phyloP scores from a whole-genome alignment of 2,888 invertebrate species.

The Hirtodrosophila histrioides region DNA sequence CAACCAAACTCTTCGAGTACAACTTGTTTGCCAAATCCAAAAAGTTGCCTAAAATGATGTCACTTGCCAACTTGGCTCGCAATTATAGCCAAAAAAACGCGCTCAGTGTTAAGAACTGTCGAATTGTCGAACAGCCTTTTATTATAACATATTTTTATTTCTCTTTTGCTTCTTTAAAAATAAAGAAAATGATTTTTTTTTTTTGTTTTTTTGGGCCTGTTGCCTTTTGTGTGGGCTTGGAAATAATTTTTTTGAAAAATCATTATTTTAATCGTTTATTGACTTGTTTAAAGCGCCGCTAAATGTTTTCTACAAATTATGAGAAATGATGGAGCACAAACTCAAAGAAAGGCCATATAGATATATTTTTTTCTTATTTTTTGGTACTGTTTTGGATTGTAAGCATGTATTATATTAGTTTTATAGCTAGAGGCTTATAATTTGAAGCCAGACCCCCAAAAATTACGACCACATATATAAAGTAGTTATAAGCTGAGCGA shows the following conservation, averaged over 20 bases:
- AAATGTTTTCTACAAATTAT: constrained; percentile 78
- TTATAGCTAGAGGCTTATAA: constrained; percentile 8
- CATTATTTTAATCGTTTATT: constrained; percentile 81
- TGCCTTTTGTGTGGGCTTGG: constrained; percentile 59
- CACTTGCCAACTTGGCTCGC: constrained; percentile 64
- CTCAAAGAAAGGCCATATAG: constrained; percentile 18
- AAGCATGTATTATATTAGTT: constrained; percentile 14
- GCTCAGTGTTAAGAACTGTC: constrained; percentile 51
- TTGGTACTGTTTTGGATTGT: constrained; percentile 8
- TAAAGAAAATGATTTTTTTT: constrained; percentile 9
- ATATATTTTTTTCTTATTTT: constrained; percentile 3
- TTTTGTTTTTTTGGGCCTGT: constrained; percentile 35
- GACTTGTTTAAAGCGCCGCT: constrained; percentile 76
- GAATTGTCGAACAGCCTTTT: constrained; percentile 54
- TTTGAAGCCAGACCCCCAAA: constrained; percentile 13
- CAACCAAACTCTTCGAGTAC: constrained; percentile 47
- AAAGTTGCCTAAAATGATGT: constrained; percentile 75
- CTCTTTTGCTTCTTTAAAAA: constrained; percentile 16
- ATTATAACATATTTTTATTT: constrained; percentile 53
- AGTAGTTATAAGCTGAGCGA: too few relatives aligned
- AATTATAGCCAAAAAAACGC: constrained; percentile 63
- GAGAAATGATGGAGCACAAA: constrained; percentile 81
- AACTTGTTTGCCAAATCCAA: constrained; percentile 71
- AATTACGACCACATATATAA: too few relatives aligned
- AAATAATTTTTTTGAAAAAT: constrained; percentile 56